Evolutionary conservation across 2,888 invertebrate genomes (phyloP), one percentile per base, ranked within the genome.

Genomic region (Polydrusus pterygomalis): DNA sequence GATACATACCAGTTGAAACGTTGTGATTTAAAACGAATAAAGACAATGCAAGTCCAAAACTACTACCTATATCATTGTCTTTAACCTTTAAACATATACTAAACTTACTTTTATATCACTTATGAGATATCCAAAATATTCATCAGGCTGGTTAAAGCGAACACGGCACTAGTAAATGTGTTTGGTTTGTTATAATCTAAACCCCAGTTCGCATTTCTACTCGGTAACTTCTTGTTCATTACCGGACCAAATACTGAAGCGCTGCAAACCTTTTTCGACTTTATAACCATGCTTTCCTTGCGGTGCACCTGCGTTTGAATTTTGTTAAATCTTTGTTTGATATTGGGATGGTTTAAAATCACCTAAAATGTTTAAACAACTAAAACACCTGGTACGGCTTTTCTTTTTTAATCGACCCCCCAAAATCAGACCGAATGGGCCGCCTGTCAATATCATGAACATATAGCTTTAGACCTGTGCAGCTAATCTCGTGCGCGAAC

Each of bases 161-260:
- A 85, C 11, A 86, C 71, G 2, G 87, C 84, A 81, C 86, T 86
- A 0, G 75, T 82, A 74, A 87, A 87, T 9, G 79, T 81, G 69
- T 84, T 78, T 3, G 87, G 87, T 25, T 80, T 83, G 30, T 83
- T 75, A 74, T 84, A 83, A 51, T 86, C 83, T 17, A 87, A 79
- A 18, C 88, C 87, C 87, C 87, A 88, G 79, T 86, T 87, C 0
- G 87, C 85, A 7, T 60, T 79, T 1, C 78, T 62, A 0, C 81
- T 82, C 0, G 88, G 87, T 72, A 84, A 47, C 11, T 79, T 79
- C 20, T 82, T 67, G 56, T 78, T 79, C n/a, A 71, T 71, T 30
- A 78, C 71, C 0, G 75, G 45, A 6, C 72, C 74, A 78, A 87
- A 86, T 30, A 82, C 74, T 1, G 85, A 83, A 15, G 38, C 11